Evolutionary conservation across 2,797 vertebrate species (phyloP).

Genomic region (Emydoidea blandingii): DNA sequence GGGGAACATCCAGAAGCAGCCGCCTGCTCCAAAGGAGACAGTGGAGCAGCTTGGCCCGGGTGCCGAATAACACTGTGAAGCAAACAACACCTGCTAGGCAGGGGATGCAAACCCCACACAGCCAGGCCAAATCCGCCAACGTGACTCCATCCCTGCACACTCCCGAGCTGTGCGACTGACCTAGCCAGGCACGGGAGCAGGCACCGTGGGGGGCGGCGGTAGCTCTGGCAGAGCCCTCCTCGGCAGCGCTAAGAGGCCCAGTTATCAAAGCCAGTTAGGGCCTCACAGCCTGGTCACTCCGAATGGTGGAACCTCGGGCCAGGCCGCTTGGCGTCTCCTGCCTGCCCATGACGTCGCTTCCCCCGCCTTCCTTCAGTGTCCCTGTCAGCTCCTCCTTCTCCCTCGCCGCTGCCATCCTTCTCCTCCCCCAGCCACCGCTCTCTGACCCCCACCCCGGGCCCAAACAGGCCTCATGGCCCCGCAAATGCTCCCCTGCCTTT

Average conservation of each 20-base stretch:
- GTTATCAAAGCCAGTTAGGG: not conserved
- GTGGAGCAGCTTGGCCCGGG: not conserved
- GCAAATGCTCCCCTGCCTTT: fast-evolving
- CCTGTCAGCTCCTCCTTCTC: not conserved
- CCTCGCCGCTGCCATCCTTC: not conserved
- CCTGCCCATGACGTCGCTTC: no score
- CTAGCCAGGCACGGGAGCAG: not conserved
- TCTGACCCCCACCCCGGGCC: not conserved
- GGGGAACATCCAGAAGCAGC: not conserved
- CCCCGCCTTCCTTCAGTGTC: not conserved
- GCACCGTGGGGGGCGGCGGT: fast-evolving
- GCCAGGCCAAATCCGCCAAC: not conserved
- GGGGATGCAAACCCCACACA: not conserved
- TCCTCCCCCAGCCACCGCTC: not conserved
- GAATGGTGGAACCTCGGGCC: not conserved
- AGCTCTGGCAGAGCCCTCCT: not conserved
- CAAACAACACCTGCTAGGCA: not conserved
- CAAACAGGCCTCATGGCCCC: not conserved
- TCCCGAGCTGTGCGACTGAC: not conserved
- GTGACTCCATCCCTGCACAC: not conserved
- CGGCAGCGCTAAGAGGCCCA: not conserved
- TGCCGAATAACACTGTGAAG: not conserved
- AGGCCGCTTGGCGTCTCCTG: not conserved
- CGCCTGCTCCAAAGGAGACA: not conserved
- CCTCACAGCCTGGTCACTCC: not conserved